Evolutionary conservation across 2,113 vertebrate genomes (phyloP), one percentile per base, ranked within the genome.

Genomic region (Rafetus swinhoei): DNA sequence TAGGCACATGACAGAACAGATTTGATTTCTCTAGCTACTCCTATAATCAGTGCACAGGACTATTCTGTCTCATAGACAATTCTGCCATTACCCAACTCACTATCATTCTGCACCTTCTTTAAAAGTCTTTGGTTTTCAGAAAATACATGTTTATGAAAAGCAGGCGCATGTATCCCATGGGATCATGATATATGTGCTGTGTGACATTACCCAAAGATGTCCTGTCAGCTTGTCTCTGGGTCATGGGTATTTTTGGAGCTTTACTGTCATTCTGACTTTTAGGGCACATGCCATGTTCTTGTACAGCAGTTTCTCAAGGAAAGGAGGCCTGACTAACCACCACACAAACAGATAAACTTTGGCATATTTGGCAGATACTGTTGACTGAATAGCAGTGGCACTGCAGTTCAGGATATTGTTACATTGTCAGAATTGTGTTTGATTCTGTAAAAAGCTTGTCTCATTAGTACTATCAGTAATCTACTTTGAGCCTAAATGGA

Each of bases 281-380:
- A 80, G 54, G 35, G 2, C 35, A 7, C 10, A 60, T 27, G 22
- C 11, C 0, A 0, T 72, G 45, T 79, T 88, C 45, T 25, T 2
- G 3, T 54, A 50, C 84, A 76, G 74, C 4, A 56, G 25, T 10
- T 11, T 35, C 81, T 53, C 86, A 65, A 90, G 52, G 80, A 92
- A 22, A 76, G 79, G 62, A 10, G 1, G 21, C 21, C 16, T 0
- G 0, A 60, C 82, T 59, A 62, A 82, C 9, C 1, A 82, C 53
- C 1, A 85, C 1, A 85, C 3, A 9, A 76, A 9, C 27, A 25
- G 13, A 59, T 0, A 18, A 25, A 79, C 21, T 72, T n/a, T 45
- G 18, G 72, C 72, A 76, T 22, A 45, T 24, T 69, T 76, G 35
- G 72, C 35, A 6, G 5, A 45, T 76, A 39, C 21, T 45, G 35